These are phyloP conservation scores for Atta colombica DNA, from an alignment of 1,140 invertebrate genomes.

Conservation along the genomic window DNA sequence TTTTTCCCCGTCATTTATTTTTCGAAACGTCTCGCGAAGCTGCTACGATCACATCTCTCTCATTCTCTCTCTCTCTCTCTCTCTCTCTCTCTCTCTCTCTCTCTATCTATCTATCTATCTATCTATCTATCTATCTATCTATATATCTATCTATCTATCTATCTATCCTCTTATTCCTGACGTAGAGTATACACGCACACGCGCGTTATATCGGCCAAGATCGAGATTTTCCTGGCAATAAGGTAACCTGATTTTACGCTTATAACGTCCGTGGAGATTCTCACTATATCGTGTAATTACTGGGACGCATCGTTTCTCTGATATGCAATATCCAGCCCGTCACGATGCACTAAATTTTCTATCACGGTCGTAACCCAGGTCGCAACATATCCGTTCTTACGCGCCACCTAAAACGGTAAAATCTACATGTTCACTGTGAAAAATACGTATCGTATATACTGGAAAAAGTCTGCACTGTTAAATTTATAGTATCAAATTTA, in stretches of 20 bases:
- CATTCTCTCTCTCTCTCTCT: neutral
- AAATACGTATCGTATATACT: neutral
- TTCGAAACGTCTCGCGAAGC: slow-evolving; percentile 75
- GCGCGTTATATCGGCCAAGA: slow-evolving; percentile 53
- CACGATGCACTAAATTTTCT: slow-evolving; percentile 22
- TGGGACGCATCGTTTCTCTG: slow-evolving; percentile 20
- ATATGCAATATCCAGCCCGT: slow-evolving; percentile 35
- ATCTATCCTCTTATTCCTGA: slow-evolving; percentile 14
- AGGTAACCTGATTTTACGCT: slow-evolving; percentile 27
- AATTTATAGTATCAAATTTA: too few relatives aligned
- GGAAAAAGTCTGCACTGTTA: too few relatives aligned
- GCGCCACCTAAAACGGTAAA: neutral
- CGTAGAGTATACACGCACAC: slow-evolving; percentile 20
- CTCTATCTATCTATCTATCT: neutral
- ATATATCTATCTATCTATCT: neutral
- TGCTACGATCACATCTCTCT: slow-evolving; percentile 70
- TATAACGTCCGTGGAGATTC: neutral
- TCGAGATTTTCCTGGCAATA: slow-evolving; percentile 42
- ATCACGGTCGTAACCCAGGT: neutral
- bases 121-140: neutral
- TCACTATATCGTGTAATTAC: slow-evolving; percentile 44
- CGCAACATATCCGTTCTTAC: neutral
- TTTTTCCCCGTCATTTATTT: slow-evolving; percentile 80
- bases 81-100: slow-evolving; percentile 5
- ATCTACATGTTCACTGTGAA: neutral